Evolutionary conservation across 2,797 vertebrate genomes (phyloP).

Genomic region (Kryptopterus vitreolus): DNA sequence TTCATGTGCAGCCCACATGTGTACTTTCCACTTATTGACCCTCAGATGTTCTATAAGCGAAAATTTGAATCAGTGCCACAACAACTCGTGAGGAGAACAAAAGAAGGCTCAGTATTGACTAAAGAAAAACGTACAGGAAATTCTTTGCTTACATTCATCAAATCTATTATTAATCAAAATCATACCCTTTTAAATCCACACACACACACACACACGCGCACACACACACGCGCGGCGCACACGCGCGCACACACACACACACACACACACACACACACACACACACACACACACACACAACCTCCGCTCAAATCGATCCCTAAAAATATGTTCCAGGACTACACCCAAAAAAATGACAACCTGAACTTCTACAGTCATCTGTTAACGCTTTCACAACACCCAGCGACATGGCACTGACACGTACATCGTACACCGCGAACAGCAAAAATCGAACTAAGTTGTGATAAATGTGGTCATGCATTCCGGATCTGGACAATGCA

Average conservation of each 20-base stretch:
- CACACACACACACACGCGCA: too few relatives aligned
- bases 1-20: conserved; percentile 71
- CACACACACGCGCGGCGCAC: too few relatives aligned
- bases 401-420: conserved; percentile 20
- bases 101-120: conserved; percentile 29
- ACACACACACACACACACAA: conserved; percentile 6
- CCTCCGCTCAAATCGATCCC: background rate
- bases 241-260: too few relatives aligned
- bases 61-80: conserved; percentile 52
- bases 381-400: conserved; percentile 31
- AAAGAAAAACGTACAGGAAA: conserved; percentile 42
- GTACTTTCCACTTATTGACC: conserved; percentile 49
- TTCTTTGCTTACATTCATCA: conserved; percentile 50
- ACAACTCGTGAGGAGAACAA: conserved; percentile 50
- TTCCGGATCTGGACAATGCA: conserved; percentile 21
- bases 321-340: conserved; percentile 11
- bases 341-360: conserved; percentile 15
- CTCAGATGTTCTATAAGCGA: conserved; percentile 34
- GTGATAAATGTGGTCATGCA: conserved; percentile 26
- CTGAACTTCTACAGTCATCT: conserved; percentile 9
- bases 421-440: conserved; percentile 5
- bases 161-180: conserved; percentile 52
- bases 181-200: conserved; percentile 32
- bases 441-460: conserved; percentile 12
- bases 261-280: too few relatives aligned